Conservation (phyloP, 2,888 invertebrate species). For the Poecilus cupreus region DNA sequence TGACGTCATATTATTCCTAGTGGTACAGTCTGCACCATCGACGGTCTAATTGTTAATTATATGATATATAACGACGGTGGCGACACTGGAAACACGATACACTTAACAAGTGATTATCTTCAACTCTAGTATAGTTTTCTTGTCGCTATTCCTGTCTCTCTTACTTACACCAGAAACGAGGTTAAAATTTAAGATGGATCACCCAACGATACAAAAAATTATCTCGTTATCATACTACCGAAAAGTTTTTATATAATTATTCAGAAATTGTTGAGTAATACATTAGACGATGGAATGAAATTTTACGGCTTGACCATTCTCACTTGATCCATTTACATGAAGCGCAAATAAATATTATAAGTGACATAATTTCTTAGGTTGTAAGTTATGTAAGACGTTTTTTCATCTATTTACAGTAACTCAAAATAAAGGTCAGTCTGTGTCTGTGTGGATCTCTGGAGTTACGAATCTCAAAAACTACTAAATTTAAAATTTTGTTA, state of each 20-base stretch:
- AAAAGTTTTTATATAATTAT: constrained; percentile 26
- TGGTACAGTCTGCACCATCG: neutral
- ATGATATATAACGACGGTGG: neutral
- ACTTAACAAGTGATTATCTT: neutral
- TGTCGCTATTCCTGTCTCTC: neutral
- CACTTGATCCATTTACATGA: too few relatives aligned
- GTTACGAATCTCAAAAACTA: too few relatives aligned
- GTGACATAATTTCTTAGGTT: too few relatives aligned
- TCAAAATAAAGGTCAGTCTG: too few relatives aligned
- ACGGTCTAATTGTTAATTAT: constrained; percentile 15
- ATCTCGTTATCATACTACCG: neutral
- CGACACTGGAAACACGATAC: neutral
- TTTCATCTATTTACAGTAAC: too few relatives aligned
- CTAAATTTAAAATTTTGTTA: too few relatives aligned
- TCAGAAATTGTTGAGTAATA: neutral
- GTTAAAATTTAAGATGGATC: constrained; percentile 20
- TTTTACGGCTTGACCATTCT: neutral
- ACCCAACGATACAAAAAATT: neutral
- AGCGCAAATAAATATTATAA: too few relatives aligned
- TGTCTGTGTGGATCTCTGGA: too few relatives aligned
- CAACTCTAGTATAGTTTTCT: neutral
- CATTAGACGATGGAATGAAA: neutral
- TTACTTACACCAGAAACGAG: neutral
- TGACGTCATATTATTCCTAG: constrained; percentile 6
- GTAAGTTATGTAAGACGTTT: too few relatives aligned